Percentiles rank a stretch among this genome's conserved stretches.
phyloP scores from a whole-genome alignment of 2,797 vertebrate genomes.

The Hyperoplus immaculatus region DNA sequence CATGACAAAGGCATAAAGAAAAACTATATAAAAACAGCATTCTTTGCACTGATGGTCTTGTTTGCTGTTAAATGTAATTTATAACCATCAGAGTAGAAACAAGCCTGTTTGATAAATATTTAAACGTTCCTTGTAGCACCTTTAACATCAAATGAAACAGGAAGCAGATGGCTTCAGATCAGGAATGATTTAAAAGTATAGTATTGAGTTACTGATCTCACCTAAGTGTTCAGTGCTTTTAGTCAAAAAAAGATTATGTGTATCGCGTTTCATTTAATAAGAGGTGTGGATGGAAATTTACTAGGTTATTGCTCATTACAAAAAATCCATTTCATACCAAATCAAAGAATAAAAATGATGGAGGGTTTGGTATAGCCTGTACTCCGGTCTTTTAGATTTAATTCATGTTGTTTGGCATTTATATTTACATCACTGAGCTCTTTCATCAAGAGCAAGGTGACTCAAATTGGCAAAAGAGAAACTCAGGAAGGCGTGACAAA shows the following conservation, averaged over 20 bases:
- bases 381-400: conserved; percentile 51
- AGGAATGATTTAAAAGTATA: conserved; percentile 17
- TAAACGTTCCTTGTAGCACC: too few species aligned
- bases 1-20: too few species aligned
- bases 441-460: conserved; percentile 67
- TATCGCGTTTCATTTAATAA: conserved; percentile 13
- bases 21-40: too few species aligned
- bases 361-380: background rate
- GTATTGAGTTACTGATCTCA: background rate
- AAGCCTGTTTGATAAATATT: too few species aligned
- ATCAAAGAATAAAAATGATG: conserved; percentile 47
- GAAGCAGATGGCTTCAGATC: conserved; percentile 44
- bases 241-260: conserved; percentile 22
- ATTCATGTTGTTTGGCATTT: conserved; percentile 66
- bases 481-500: conserved; percentile 70
- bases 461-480: conserved; percentile 70
- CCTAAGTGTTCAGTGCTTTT: background rate
- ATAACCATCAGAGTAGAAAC: too few species aligned
- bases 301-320: conserved; percentile 36
- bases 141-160: too few species aligned
- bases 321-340: conserved; percentile 55
- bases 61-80: too few species aligned
- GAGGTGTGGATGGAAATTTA: conserved; percentile 48
- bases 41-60: too few species aligned
- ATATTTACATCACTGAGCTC: conserved; percentile 60